Conservation (phyloP, 2,888 invertebrate species). For the Troilus luridus region DNA sequence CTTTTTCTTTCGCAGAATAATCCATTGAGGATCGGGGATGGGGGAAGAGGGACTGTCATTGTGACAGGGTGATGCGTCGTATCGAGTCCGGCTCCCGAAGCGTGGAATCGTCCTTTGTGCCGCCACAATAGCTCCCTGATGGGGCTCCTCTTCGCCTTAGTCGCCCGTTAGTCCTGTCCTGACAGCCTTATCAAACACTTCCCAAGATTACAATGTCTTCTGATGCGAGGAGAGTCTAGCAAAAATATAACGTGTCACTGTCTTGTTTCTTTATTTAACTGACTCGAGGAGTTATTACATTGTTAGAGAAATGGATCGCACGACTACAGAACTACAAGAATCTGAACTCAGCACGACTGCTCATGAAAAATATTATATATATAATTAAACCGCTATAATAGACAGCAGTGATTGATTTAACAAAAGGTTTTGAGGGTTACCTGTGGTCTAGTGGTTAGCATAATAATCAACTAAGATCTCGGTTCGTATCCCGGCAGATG, state of each 20-base stretch:
- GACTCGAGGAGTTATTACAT: neutral
- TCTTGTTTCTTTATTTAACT: neutral
- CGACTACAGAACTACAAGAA: too few relatives aligned
- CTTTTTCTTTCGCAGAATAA: neutral
- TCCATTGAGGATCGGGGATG: neutral
- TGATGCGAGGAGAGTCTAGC: neutral
- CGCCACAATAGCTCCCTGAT: neutral
- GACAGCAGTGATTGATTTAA: too few relatives aligned
- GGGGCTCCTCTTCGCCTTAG: neutral
- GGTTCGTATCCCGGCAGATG: too few relatives aligned
- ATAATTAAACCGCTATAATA: too few relatives aligned
- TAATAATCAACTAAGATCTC: too few relatives aligned
- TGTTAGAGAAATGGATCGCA: too few relatives aligned
- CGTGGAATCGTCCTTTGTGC: conserved; percentile 27
- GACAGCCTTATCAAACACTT: neutral
- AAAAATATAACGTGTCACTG: neutral
- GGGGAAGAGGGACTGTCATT: neutral
- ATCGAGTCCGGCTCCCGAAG: neutral
- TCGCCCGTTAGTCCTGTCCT: neutral
- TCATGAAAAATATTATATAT: too few relatives aligned
- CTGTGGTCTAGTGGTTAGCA: too few relatives aligned
- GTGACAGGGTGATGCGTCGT: neutral
- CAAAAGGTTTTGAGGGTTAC: too few relatives aligned
- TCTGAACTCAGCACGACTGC: too few relatives aligned
- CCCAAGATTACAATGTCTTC: neutral